Conservation (phyloP, 2,113 vertebrate genomes). For the Carlito syrichta region DNA sequence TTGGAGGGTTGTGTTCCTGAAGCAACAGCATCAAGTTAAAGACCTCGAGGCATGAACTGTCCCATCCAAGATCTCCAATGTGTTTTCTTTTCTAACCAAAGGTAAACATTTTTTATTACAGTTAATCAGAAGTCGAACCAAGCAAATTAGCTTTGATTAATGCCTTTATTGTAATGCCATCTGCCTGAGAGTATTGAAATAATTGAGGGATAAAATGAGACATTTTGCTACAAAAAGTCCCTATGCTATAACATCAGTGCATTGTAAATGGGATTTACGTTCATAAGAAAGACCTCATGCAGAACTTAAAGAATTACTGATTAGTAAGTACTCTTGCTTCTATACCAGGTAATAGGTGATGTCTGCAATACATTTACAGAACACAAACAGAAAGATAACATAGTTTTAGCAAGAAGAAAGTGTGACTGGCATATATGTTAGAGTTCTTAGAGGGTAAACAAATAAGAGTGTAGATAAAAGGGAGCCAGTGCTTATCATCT, state of each 20-base stretch:
- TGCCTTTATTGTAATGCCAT: slow-evolving; percentile 21
- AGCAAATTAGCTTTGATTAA: slow-evolving; percentile 39
- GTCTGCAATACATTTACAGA: neutral
- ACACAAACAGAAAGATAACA: neutral
- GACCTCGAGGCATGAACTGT: neutral
- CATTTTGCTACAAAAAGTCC: neutral
- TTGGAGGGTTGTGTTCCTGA: neutral
- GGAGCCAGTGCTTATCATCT: neutral
- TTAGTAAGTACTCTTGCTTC: neutral
- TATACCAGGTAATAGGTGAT: neutral
- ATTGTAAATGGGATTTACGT: neutral
- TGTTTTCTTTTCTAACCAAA: slow-evolving; percentile 13
- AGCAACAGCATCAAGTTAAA: neutral
- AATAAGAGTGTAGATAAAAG: slow-evolving; percentile 4
- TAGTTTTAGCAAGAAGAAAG: slow-evolving; percentile 2
- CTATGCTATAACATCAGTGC: neutral
- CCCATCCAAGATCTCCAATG: neutral
- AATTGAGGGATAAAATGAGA: slow-evolving; percentile 24
- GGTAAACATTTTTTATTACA: slow-evolving; percentile 13
- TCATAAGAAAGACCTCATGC: neutral
- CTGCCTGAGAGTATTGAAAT: slow-evolving; percentile 25
- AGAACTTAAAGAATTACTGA: neutral
- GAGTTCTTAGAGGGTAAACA: neutral
- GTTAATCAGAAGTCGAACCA: slow-evolving; percentile 26
- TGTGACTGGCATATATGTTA: neutral